Evolutionary conservation across 2,113 vertebrate species (phyloP).

Genomic region (Caretta caretta): DNA sequence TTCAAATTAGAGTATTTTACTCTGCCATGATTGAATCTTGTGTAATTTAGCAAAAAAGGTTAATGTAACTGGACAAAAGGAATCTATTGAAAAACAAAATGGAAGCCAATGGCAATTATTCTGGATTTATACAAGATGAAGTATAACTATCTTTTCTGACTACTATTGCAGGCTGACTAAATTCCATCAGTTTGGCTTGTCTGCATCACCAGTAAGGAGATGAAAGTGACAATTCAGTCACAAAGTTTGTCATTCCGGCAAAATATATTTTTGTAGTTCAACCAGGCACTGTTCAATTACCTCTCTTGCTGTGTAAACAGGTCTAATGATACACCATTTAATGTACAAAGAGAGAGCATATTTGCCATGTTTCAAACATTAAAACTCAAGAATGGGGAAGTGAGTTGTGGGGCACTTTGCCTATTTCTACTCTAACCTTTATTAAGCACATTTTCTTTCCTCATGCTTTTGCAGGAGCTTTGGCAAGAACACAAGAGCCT

Average conservation of each 20-base stretch:
- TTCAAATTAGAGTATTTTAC: background rate
- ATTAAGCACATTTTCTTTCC: fast-evolving
- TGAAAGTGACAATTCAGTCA: background rate
- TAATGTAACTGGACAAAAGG: background rate
- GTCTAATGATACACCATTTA: background rate
- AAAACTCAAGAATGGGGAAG: background rate
- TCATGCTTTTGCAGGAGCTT: background rate
- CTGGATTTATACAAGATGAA: background rate
- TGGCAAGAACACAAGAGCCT: background rate
- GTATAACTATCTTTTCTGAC: background rate
- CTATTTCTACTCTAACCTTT: background rate
- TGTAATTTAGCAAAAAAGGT: background rate
- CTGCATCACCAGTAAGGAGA: background rate
- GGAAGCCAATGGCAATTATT: background rate
- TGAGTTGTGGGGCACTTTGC: background rate
- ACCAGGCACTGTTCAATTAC: background rate
- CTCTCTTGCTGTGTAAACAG: background rate
- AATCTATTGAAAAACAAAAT: background rate
- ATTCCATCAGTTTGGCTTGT: background rate
- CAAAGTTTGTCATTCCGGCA: background rate
- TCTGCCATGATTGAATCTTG: background rate
- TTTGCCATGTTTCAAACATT: background rate
- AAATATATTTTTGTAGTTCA: background rate
- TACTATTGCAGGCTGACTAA: background rate
- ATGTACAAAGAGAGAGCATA: background rate